phyloP scores from a whole-genome alignment of 2,888 invertebrate species.

The Nomada flava region DNA sequence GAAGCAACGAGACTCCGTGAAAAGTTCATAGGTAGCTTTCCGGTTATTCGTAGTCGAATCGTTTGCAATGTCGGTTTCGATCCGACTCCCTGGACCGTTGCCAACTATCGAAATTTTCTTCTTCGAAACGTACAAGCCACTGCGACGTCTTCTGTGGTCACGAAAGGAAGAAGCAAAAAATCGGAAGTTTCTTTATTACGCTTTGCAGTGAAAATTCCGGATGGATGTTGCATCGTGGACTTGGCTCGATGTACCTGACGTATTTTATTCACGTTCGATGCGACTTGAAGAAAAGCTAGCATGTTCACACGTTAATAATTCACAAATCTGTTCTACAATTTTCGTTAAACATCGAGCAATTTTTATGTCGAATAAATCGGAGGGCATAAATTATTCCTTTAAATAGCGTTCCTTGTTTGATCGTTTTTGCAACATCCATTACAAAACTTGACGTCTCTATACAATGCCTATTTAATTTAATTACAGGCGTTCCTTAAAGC shows the following conservation, averaged over 20 bases:
- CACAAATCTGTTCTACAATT: too few species aligned
- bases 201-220: slow-evolving; percentile 48
- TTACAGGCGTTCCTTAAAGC: not conserved
- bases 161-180: slow-evolving; percentile 34
- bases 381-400: too few species aligned
- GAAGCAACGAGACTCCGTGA: slow-evolving; percentile 8
- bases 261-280: slow-evolving; percentile 61
- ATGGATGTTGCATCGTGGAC: slow-evolving; percentile 53
- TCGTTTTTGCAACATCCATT: not conserved
- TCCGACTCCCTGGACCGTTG: slow-evolving; percentile 62
- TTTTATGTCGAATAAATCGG: not conserved
- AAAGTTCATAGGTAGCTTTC: slow-evolving; percentile 51
- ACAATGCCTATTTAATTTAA: not conserved
- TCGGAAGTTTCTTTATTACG: slow-evolving; percentile 49
- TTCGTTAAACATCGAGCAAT: not conserved
- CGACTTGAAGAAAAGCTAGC: not conserved
- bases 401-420: not conserved
- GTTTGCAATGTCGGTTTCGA: slow-evolving; percentile 67
- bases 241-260: slow-evolving; percentile 53
- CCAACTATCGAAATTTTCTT: slow-evolving; percentile 66
- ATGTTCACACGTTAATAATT: too few species aligned
- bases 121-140: slow-evolving; percentile 30
- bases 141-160: slow-evolving; percentile 22
- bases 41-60: slow-evolving; percentile 39
- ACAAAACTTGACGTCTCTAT: not conserved